Base-by-base conservation (phyloP, 2,113 vertebrate species). In the Lamprotornis superbus region DNA sequence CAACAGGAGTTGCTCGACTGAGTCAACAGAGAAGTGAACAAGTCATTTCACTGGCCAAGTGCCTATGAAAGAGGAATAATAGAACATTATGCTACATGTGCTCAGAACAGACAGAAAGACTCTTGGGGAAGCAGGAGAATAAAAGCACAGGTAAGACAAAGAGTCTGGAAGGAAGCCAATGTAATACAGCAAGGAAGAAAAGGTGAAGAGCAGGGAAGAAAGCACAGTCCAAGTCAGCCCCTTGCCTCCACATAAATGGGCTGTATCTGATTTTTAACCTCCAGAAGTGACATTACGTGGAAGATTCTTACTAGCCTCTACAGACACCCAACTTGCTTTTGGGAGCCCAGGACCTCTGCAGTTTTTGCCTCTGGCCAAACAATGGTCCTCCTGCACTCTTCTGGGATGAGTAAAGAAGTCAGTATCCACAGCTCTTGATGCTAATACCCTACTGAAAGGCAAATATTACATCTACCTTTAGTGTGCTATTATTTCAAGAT, bases 101-200 rank as follows among this genome's bases (percentile, higher is more conserved):
- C 71, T 89, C 59, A 61, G 63, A 87, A 87, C 18, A 73, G 83
- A 83, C 4, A 4, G 79, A 82, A 90, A 19, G 79, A 77, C 76
- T 90, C 82, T 35, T 44, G 47, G 47, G 46, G 39, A 92, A 90
- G 65, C 56, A 74, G n/a, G 9, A 92, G 56, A 81, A 90, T 40
- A 89, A 90, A 93, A 91, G 78, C 59, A 53, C 50, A 91, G 76
- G n/a, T 59, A 96, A 92, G 57, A 83, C 67, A 93, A 82, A 78
- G 53, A 80, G 44, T 47, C 81, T 93, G 89, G 77, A 92, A 84
- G 19, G 60, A 87, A 86, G 71, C 68, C 83, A 94, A 4, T 13
- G n/a, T 49, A 65, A 83, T 42, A 63, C 21, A 76, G 27, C 28
- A 79, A 75, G 33, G 39, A 69, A 59, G 53, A 89, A 83, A 91